Evolutionary conservation across 2,113 vertebrate genomes (phyloP), one percentile per base, ranked within the genome.

Genomic region (Epinephelus lanceolatus): DNA sequence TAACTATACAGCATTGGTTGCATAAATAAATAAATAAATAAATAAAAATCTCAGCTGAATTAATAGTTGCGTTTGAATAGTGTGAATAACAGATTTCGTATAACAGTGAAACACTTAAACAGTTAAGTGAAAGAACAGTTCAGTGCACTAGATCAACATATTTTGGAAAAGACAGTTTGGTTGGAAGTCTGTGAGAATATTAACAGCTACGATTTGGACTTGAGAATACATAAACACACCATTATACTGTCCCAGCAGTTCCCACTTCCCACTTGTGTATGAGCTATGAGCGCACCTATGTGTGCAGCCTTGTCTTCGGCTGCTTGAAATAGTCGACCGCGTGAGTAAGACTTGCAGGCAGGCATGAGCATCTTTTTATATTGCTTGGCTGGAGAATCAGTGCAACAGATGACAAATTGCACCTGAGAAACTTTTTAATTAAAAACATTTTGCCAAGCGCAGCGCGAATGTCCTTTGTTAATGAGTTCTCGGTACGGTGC

Each of bases 271-370:
- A 89, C 88, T 82, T 83, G 42, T 85, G 76, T 11, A 23, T 72
- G 81, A 81, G 73, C 45, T 53, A 47, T 83, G 83, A 88, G 71
- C 62, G 53, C 73, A 81, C 70, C 45, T 53, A 47, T 83, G 83
- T 86, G 71, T 66, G 53, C 73, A 81, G 74, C 73, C 76, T 85
- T 80, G 83, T 92, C 56, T 52, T 59, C 30, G 6, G 57, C 52
- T 68, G 85, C 84, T 77, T 67, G 65, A 89, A 78, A 83, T 83
- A 78, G 69, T 81, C 74, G 73, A 42, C 51, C 5, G 51, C 81
- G 78, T 84, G 77, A 88, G 75, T 77, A 92, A 88, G 76, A 85
- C 59, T 55, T 71, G 45, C 76, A 65, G 59, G 81, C 75, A 88
- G 74, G 60, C 71, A 57, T 68, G 71, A 76, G 62, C 72, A 51